phyloP scores from a whole-genome alignment of 1,140 invertebrate genomes.

The Mamestra configurata region DNA sequence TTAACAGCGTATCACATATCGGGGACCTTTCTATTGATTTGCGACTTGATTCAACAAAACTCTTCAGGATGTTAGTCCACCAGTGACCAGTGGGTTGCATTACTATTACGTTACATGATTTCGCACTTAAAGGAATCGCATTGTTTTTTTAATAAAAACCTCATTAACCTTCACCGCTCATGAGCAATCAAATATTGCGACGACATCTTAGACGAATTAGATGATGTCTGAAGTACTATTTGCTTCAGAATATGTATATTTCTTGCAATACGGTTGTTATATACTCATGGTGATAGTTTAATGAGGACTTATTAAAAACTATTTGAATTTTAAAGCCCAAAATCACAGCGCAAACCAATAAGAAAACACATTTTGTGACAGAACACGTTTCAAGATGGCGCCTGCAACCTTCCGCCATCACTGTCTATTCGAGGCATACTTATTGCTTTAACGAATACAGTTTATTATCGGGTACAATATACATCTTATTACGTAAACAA shows the following conservation, averaged over 20 bases:
- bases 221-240: neutral
- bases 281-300: neutral
- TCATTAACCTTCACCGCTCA: conserved; percentile 14
- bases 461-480: conserved; percentile 76
- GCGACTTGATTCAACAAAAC: conserved; percentile 9
- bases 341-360: conserved; percentile 33
- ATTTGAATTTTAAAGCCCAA: neutral
- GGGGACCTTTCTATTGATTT: conserved; percentile 4
- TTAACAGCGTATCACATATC: conserved; percentile 77
- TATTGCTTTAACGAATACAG: conserved; percentile 77
- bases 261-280: neutral
- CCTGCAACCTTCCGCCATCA: conserved; percentile 24
- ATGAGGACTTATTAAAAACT: neutral
- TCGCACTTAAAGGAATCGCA: neutral
- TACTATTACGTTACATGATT: neutral
- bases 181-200: neutral
- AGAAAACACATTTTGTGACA: conserved; percentile 38
- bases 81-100: neutral
- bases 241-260: too few species aligned
- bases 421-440: conserved; percentile 71
- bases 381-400: conserved; percentile 33
- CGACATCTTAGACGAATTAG: neutral
- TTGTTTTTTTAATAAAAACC: conserved; percentile 8
- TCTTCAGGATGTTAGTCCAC: neutral
- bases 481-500: conserved; percentile 63